Evolutionary conservation across 2,797 vertebrate genomes (phyloP).

Genomic region (Phrynocephalus vlangalii): DNA sequence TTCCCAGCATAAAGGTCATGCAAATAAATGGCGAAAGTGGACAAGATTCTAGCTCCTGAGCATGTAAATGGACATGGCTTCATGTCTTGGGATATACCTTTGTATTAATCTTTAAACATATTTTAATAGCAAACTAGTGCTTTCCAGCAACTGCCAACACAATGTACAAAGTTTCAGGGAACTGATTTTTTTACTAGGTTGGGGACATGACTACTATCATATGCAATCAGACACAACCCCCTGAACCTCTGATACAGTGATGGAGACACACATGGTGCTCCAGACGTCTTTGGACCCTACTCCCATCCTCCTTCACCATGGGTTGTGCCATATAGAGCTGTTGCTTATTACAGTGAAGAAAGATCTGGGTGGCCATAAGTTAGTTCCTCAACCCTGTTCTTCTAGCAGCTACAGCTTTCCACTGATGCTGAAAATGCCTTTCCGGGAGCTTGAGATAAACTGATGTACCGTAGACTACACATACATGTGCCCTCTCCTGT

Average conservation of each 20-base stretch:
- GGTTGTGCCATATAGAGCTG: neutral
- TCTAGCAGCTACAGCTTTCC: no score
- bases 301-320: neutral
- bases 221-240: neutral
- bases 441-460: neutral
- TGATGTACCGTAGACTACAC: no score
- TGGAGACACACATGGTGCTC: neutral
- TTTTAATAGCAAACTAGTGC: constrained; percentile 21
- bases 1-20: neutral
- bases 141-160: neutral
- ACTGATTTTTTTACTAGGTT: neutral
- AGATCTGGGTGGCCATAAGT: neutral
- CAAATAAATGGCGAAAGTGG: neutral
- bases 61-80: constrained; percentile 54
- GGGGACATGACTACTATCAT: neutral
- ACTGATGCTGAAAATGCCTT: neutral
- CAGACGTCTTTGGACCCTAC: neutral
- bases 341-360: neutral
- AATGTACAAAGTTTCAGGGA: neutral
- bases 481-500: no score
- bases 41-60: neutral
- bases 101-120: neutral
- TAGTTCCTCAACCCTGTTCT: no score
- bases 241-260: neutral
- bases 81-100: constrained; percentile 45